phyloP scores from a whole-genome alignment of 2,797 vertebrate species.

The Lepidocolaptes lacrymiger region DNA sequence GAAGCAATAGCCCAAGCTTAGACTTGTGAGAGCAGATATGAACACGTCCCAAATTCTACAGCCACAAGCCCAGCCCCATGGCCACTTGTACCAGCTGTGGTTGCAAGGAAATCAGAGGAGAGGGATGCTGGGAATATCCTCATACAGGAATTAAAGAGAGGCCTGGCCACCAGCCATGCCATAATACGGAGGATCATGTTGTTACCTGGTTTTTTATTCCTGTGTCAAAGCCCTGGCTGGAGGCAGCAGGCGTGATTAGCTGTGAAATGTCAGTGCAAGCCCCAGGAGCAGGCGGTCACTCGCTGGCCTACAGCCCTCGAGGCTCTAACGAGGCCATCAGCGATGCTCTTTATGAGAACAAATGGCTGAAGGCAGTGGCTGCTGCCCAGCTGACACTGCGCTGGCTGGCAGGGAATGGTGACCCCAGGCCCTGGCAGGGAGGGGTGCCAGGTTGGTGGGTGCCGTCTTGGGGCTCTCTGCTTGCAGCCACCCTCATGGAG shows the following conservation, averaged over 20 bases:
- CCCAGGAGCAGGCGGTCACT: accelerated
- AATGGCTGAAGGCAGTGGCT: not conserved
- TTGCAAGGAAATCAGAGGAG: not conserved
- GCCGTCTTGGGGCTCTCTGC: accelerated
- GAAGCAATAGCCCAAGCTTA: not conserved
- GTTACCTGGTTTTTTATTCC: not conserved
- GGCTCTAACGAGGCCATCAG: not conserved
- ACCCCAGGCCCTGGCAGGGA: not conserved
- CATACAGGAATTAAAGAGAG: not conserved
- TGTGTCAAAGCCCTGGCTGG: not conserved
- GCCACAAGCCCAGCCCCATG: accelerated
- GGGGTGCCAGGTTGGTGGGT: accelerated
- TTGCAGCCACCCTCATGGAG: accelerated
- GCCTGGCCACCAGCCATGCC: not conserved
- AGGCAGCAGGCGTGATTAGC: not conserved
- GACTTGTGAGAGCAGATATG: accelerated
- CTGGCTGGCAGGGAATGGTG: not conserved
- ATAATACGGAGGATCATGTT: not conserved
- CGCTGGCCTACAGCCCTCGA: not conserved
- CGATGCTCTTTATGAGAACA: not conserved
- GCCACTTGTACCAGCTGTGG: not conserved
- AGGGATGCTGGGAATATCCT: not conserved
- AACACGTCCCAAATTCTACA: not conserved
- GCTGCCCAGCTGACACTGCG: accelerated
- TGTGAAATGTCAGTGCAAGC: not conserved